These are phyloP conservation scores for Lepus oiostolus DNA, from an alignment of 2,797 vertebrate genomes.

Conservation along the genomic window DNA sequence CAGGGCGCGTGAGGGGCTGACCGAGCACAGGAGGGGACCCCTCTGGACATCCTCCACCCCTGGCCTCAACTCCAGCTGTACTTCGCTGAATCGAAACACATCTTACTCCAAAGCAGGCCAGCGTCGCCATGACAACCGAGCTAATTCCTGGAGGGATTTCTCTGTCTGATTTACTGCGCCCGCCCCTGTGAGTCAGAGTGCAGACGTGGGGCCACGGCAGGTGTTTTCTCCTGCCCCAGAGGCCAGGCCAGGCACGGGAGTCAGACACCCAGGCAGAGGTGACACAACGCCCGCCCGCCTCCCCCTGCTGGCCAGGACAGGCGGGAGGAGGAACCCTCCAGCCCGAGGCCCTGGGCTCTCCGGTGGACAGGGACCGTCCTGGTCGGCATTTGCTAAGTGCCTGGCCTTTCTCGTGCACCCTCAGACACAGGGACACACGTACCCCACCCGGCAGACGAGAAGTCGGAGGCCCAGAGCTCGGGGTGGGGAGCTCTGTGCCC, in stretches of 20 bases:
- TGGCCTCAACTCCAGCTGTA: constrained; percentile 81
- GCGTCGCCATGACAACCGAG: constrained; percentile 85
- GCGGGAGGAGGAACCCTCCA: not conserved
- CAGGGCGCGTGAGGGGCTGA: not conserved
- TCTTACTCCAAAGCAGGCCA: constrained; percentile 87
- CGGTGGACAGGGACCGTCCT: not conserved
- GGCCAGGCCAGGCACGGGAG: not conserved
- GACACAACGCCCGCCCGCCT: no score
- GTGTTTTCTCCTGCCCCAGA: constrained; percentile 19
- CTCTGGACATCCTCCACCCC: constrained; percentile 27
- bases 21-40: not conserved
- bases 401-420: not conserved
- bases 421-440: not conserved
- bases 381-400: not conserved
- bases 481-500: not conserved
- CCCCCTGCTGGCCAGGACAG: not conserved
- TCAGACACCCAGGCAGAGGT: not conserved
- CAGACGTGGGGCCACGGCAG: constrained; percentile 37
- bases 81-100: constrained; percentile 84
- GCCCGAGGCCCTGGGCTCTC: not conserved
- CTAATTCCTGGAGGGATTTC: constrained; percentile 89
- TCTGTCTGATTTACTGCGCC: constrained; percentile 85
- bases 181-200: constrained; percentile 82
- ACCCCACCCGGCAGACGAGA: constrained; percentile 32
- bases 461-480: not conserved